Conservation (phyloP, 2,888 invertebrate species). For the Lycia hirtaria region DNA sequence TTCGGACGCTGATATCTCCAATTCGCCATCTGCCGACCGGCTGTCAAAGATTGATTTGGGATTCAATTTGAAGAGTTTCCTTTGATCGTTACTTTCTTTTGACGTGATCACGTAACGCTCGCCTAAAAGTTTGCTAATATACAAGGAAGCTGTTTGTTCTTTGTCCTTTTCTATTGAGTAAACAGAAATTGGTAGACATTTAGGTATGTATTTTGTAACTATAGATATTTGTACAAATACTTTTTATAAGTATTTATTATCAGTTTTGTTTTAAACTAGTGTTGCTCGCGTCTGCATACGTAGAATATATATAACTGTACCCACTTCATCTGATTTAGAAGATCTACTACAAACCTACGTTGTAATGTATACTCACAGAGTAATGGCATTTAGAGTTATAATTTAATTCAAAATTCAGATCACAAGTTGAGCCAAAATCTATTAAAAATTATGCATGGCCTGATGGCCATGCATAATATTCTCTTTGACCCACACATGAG, state of each 20-base stretch:
- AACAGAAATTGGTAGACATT: background rate
- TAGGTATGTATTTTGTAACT: background rate
- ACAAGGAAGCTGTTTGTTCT: constrained; percentile 4
- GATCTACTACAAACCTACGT: no score
- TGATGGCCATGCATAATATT: no score
- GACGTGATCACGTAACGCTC: constrained; percentile 23
- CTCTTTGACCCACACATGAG: no score
- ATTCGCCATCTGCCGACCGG: constrained; percentile 10
- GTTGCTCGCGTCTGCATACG: no score
- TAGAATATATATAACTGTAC: background rate
- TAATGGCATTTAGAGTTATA: no score
- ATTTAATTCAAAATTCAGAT: no score
- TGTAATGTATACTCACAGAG: no score
- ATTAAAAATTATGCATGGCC: no score
- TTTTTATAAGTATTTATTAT: no score
- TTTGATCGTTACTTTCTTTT: constrained; percentile 29
- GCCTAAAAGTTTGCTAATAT: constrained; percentile 12
- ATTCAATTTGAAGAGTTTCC: constrained; percentile 26
- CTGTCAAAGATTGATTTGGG: constrained; percentile 20
- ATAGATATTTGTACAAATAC: background rate
- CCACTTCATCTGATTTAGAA: no score
- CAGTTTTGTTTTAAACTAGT: no score
- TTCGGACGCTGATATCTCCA: constrained; percentile 1
- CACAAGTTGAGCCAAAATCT: no score
- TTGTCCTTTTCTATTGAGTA: background rate